Percentiles rank a stretch among this genome's conserved stretches.
These are phyloP conservation scores for Hybognathus amarus DNA, from an alignment of 2,797 vertebrate species.

Conservation along the genomic window DNA sequence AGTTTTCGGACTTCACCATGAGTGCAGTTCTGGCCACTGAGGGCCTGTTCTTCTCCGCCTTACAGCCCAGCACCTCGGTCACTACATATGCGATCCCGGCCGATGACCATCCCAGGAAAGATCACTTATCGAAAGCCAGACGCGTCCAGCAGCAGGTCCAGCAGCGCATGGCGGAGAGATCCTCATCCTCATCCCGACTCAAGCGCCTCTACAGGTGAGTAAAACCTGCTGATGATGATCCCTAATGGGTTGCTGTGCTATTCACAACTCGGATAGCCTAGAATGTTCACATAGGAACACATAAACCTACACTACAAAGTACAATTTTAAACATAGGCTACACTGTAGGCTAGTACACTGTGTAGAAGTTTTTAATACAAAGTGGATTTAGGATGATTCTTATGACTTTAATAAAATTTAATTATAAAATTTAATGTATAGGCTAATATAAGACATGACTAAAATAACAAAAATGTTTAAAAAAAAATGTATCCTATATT, in stretches of 20 bases:
- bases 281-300: neutral
- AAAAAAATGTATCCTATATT: too few species aligned
- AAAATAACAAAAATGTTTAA: too few species aligned
- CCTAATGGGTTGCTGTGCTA: neutral
- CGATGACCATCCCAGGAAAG: slow-evolving; percentile 77
- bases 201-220: slow-evolving; percentile 72
- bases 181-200: slow-evolving; percentile 67
- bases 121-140: slow-evolving; percentile 75
- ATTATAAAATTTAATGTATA: too few species aligned
- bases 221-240: neutral
- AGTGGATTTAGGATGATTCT: neutral
- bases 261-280: too few species aligned
- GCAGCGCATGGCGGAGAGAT: slow-evolving; percentile 86
- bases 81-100: slow-evolving; percentile 89
- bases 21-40: slow-evolving; percentile 65
- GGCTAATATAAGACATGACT: too few species aligned
- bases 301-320: too few species aligned
- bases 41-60: slow-evolving; percentile 85
- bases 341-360: neutral
- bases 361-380: too few species aligned
- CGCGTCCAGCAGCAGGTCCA: slow-evolving; percentile 93
- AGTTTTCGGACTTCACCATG: slow-evolving; percentile 57
- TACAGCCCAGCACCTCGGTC: slow-evolving; percentile 87
- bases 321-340: neutral
- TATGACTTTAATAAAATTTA: too few species aligned